phyloP scores from a whole-genome alignment of 2,888 invertebrate genomes.

The Cryptocheilus praepositus region DNA sequence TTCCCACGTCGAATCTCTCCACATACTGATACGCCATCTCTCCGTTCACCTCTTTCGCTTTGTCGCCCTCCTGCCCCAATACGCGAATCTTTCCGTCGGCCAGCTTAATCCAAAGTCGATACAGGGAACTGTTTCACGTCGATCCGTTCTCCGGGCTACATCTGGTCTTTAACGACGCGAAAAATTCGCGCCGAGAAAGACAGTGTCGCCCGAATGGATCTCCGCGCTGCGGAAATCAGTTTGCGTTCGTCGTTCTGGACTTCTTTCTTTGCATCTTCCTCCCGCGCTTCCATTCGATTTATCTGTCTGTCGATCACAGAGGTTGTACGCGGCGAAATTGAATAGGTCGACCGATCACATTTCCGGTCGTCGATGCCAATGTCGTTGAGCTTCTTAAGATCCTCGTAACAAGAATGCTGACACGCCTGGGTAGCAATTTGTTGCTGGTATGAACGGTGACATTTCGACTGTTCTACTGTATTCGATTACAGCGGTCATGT shows the following conservation, averaged over 20 bases:
- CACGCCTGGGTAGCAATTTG: not conserved
- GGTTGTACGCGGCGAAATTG: not conserved
- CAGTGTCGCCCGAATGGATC: too few relatives aligned
- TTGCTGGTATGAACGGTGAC: not conserved
- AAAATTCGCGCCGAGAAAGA: too few relatives aligned
- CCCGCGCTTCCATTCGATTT: not conserved
- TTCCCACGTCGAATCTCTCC: too few relatives aligned
- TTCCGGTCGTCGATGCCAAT: not conserved
- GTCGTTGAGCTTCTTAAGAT: not conserved
- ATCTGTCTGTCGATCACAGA: not conserved
- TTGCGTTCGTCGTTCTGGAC: too few relatives aligned
- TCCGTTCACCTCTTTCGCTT: too few relatives aligned
- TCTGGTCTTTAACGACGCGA: too few relatives aligned
- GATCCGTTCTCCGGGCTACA: not conserved
- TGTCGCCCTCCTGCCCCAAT: not conserved
- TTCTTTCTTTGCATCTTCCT: not conserved
- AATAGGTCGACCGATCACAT: not conserved
- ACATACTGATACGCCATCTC: too few relatives aligned
- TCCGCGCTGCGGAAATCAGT: not conserved
- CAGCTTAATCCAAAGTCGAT: conserved; percentile 9
- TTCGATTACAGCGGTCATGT: not conserved
- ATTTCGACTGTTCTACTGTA: too few relatives aligned
- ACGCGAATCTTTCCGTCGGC: conserved; percentile 4
- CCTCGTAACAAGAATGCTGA: conserved; percentile 2
- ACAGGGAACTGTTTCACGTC: not conserved